Conservation (phyloP, 1,140 invertebrate genomes). For the Babylonia areolata region DNA sequence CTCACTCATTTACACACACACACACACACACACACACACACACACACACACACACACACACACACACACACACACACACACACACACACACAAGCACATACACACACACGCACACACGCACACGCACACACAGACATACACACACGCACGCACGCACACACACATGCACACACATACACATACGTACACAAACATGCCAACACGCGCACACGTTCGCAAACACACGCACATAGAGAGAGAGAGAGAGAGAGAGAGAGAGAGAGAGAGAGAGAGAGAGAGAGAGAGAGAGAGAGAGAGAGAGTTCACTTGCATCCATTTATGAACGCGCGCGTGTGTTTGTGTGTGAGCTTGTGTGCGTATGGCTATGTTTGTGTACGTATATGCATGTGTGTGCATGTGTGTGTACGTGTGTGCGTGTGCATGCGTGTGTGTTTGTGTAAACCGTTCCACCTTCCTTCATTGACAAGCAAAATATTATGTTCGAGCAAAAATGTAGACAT, state of each 20-base stretch:
- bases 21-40: too few relatives aligned
- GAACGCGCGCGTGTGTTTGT: too few relatives aligned
- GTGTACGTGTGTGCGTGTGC: background rate
- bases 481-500: too few relatives aligned
- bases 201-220: background rate
- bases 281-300: background rate
- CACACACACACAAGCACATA: constrained; percentile 7
- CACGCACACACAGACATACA: too few relatives aligned
- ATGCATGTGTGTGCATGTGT: background rate
- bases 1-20: too few relatives aligned
- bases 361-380: constrained; percentile 12
- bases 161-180: constrained; percentile 9
- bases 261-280: too few relatives aligned
- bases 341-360: constrained; percentile 15
- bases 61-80: constrained; percentile 19
- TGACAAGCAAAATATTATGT: too few relatives aligned
- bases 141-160: background rate
- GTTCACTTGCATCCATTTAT: too few relatives aligned
- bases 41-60: background rate
- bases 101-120: background rate
- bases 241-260: too few relatives aligned
- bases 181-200: background rate
- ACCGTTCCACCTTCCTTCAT: too few relatives aligned
- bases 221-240: too few relatives aligned
- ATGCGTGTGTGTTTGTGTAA: background rate